Percentiles rank a stretch among this genome's conserved stretches.
Evolutionary conservation across 2,113 vertebrate species (phyloP).

Genomic region (Platysteira castanea): DNA sequence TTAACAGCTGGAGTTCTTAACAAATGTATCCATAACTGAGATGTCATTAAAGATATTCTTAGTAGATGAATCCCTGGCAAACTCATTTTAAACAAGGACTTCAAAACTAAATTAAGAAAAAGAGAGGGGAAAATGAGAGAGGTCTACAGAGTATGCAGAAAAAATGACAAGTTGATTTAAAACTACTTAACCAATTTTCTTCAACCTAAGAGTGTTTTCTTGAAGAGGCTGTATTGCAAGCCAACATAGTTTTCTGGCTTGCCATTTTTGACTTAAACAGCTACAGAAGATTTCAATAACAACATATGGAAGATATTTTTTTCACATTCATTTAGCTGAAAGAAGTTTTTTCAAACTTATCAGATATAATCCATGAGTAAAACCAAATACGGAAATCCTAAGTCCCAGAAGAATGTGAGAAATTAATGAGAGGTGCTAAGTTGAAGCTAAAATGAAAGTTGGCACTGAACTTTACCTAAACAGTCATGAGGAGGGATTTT

Average conservation of each 20-base stretch:
- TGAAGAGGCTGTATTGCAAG: background rate
- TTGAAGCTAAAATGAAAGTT: conserved; percentile 23
- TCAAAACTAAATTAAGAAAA: conserved; percentile 13
- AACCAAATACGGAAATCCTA: conserved; percentile 54
- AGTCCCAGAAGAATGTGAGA: conserved; percentile 6
- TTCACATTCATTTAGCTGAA: conserved; percentile 21
- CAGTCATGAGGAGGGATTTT: background rate
- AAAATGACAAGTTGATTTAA: conserved; percentile 38
- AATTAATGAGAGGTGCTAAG: conserved; percentile 35
- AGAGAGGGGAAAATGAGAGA: background rate
- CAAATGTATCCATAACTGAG: background rate
- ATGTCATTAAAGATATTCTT: conserved; percentile 53
- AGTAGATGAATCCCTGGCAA: conserved; percentile 16
- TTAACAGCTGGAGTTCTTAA: conserved; percentile 7
- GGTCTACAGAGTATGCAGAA: background rate
- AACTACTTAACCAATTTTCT: conserved; percentile 13
- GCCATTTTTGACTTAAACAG: conserved; percentile 44
- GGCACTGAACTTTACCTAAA: background rate
- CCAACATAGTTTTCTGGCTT: conserved; percentile 11
- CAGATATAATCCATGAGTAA: conserved; percentile 34
- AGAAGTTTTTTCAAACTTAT: conserved; percentile 12
- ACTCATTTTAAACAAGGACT: conserved; percentile 5
- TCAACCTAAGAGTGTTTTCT: background rate
- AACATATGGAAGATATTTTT: conserved; percentile 51
- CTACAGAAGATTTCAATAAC: conserved; percentile 36